These are phyloP conservation scores for Xylocopa sonorina DNA, from an alignment of 1,140 invertebrate genomes.

Conservation along the genomic window DNA sequence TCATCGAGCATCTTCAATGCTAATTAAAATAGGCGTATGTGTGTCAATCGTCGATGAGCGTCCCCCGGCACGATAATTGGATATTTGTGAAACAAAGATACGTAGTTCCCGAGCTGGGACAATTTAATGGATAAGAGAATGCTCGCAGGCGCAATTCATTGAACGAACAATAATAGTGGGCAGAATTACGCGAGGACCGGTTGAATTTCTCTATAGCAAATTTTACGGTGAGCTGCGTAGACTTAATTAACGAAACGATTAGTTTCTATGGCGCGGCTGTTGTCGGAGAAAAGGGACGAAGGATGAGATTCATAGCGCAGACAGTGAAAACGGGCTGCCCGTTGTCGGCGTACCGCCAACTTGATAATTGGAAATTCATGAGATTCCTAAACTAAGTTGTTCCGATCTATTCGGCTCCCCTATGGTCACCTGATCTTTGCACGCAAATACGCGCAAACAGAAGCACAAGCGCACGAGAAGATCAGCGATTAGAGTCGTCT, in stretches of 20 bases:
- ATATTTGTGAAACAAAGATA: too few relatives aligned
- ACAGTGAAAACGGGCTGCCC: conserved; percentile 59
- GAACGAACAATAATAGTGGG: not conserved
- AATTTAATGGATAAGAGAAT: too few relatives aligned
- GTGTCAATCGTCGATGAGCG: too few relatives aligned
- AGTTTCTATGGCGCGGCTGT: conserved; percentile 32
- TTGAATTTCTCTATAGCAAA: not conserved
- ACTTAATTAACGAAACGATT: conserved; percentile 50
- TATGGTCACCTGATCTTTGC: conserved; percentile 47
- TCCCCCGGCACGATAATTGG: too few relatives aligned
- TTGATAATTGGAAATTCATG: conserved; percentile 79
- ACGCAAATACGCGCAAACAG: conserved; percentile 34
- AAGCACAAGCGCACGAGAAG: too few relatives aligned
- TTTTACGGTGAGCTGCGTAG: not conserved
- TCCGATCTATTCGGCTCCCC: conserved; percentile 66
- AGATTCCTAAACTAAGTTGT: conserved; percentile 77
- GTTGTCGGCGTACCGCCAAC: conserved; percentile 66
- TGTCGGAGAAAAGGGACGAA: not conserved
- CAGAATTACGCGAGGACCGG: too few relatives aligned
- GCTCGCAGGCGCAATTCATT: too few relatives aligned
- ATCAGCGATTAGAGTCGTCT: conserved; percentile 36
- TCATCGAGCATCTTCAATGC: too few relatives aligned
- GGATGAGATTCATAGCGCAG: conserved; percentile 34
- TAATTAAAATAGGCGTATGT: too few relatives aligned
- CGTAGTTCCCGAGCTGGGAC: too few relatives aligned